Percentiles rank a stretch among this genome's conserved stretches.
These are phyloP conservation scores for Apis florea DNA, from an alignment of 1,140 invertebrate genomes.

Conservation along the genomic window DNA sequence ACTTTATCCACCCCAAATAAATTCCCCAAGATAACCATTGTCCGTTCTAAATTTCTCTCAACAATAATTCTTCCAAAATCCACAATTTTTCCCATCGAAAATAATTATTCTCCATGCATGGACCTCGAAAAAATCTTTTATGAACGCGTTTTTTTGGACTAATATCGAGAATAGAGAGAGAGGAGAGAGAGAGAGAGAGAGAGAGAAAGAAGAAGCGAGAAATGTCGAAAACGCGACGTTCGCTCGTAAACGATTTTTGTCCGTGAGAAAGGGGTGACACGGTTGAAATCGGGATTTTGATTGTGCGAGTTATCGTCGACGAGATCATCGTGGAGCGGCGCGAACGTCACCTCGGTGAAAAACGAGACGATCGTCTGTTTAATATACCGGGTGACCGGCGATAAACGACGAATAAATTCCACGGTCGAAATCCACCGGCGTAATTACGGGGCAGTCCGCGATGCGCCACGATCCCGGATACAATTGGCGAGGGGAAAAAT, in stretches of 20 bases:
- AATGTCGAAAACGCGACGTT: not conserved
- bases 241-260: constrained; percentile 9
- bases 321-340: constrained; percentile 37
- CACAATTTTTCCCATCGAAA: not conserved
- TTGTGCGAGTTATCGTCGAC: constrained; percentile 48
- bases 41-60: not conserved
- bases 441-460: not conserved
- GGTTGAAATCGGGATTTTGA: constrained; percentile 32
- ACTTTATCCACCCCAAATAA: not conserved
- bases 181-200: not conserved
- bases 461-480: not conserved
- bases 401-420: constrained; percentile 27
- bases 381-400: constrained; percentile 32
- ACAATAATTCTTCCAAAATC: constrained; percentile 1
- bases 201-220: not conserved
- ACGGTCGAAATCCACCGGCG: not conserved
- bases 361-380: constrained; percentile 18
- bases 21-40: not conserved
- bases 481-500: not conserved
- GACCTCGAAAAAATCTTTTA: too few species aligned
- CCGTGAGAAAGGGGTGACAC: not conserved
- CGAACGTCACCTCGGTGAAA: constrained; percentile 29
- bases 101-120: not conserved
- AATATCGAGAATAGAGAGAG: not conserved
- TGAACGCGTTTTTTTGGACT: constrained; percentile 8